These are phyloP conservation scores for Nansenia antarctica DNA, from an alignment of 2,113 vertebrate genomes.

Conservation along the genomic window DNA sequence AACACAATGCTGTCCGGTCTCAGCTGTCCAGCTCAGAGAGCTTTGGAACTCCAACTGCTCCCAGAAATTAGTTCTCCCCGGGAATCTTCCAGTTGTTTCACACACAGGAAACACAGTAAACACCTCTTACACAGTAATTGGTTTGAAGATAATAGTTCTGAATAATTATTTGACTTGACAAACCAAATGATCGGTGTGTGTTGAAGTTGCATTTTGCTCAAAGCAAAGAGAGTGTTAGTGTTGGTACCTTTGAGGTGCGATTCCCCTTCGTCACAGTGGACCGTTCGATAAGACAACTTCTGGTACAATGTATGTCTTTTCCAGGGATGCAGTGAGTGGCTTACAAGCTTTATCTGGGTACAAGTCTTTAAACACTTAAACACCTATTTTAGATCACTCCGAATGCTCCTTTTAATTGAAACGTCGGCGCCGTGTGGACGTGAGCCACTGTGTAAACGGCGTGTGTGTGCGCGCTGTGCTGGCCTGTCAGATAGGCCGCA, in stretches of 20 bases:
- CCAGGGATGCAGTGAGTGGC: neutral
- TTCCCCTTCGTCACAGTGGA: neutral
- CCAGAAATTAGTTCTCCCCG: too few species aligned
- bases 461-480: neutral
- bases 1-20: too few species aligned
- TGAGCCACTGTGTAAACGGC: neutral
- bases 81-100: too few species aligned
- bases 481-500: constrained; percentile 4
- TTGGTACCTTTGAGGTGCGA: neutral
- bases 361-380: constrained; percentile 37
- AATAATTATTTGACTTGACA: too few species aligned
- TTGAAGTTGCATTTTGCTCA: too few species aligned
- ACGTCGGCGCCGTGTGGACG: neutral
- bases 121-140: too few species aligned
- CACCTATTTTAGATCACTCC: constrained; percentile 15
- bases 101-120: too few species aligned
- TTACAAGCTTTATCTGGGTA: constrained; percentile 7
- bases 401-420: constrained; percentile 31
- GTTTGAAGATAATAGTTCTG: too few species aligned
- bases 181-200: too few species aligned
- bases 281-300: neutral
- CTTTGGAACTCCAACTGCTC: too few species aligned
- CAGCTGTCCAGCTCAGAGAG: too few species aligned
- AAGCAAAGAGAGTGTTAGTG: neutral
- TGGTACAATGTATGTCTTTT: neutral